Percentiles rank a stretch among this genome's conserved stretches.
Evolutionary conservation across 2,797 vertebrate species (phyloP).

Genomic region (Ispidina picta): DNA sequence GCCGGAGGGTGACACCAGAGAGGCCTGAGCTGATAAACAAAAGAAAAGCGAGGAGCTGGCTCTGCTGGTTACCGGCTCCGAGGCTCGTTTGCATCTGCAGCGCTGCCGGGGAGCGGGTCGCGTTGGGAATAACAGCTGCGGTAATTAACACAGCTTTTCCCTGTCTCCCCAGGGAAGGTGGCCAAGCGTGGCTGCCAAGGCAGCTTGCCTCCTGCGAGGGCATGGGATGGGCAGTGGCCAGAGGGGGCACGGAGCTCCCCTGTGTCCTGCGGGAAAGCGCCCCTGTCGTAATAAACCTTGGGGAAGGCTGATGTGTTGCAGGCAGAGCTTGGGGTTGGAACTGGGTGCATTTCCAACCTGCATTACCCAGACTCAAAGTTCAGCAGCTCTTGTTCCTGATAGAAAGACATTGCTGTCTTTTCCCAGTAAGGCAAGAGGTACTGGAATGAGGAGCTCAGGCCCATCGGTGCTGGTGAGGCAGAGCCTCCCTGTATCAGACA

Average conservation of each 20-base stretch:
- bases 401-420: background rate
- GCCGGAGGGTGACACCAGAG: conserved; percentile 3
- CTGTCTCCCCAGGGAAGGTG: background rate
- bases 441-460: background rate
- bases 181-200: background rate
- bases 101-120: background rate
- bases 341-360: background rate
- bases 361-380: background rate
- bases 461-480: background rate
- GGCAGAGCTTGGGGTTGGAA: background rate
- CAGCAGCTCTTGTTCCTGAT: background rate
- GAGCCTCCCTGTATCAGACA: background rate
- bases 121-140: background rate
- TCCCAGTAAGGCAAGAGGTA: background rate
- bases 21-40: background rate
- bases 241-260: background rate
- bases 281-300: background rate
- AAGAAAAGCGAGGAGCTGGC: background rate
- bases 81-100: background rate
- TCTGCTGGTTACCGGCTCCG: background rate
- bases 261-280: background rate
- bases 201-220: background rate
- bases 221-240: background rate
- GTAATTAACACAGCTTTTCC: conserved; percentile 1
- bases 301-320: background rate